Percentiles rank a stretch among this genome's conserved stretches.
Conservation (phyloP, 2,888 invertebrate genomes). For the Cephonodes hylas region DNA sequence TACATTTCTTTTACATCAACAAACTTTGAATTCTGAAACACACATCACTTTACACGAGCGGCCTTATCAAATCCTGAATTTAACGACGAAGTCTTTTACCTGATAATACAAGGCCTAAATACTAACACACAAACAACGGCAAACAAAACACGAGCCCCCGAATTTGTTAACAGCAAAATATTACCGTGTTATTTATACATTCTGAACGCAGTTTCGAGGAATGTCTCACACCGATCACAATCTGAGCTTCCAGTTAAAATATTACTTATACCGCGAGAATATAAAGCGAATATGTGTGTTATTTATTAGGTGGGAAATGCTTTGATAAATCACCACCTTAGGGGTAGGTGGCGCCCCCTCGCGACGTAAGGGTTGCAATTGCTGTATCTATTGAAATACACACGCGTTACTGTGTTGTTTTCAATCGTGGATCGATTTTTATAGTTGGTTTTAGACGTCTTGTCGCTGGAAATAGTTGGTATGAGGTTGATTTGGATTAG, state of each 20-base stretch:
- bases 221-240: constrained; percentile 35
- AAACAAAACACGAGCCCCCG: background rate
- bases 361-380: constrained; percentile 45
- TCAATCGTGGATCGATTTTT: background rate
- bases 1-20: too few species aligned
- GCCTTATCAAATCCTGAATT: too few species aligned
- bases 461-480: background rate
- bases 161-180: background rate
- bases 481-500: too few species aligned
- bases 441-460: background rate
- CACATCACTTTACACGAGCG: too few species aligned
- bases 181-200: background rate
- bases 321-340: constrained; percentile 63
- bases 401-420: constrained; percentile 22
- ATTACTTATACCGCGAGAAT: constrained; percentile 46
- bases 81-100: too few species aligned
- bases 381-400: constrained; percentile 33
- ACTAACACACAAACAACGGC: background rate
- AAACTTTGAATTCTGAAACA: too few species aligned
- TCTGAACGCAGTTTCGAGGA: background rate
- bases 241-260: constrained; percentile 45
- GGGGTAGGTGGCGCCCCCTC: constrained; percentile 39
- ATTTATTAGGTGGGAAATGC: constrained; percentile 77
- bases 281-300: constrained; percentile 50
- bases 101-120: background rate